Evolutionary conservation across 2,888 invertebrate species (phyloP).

Genomic region (Terebella lapidaria): DNA sequence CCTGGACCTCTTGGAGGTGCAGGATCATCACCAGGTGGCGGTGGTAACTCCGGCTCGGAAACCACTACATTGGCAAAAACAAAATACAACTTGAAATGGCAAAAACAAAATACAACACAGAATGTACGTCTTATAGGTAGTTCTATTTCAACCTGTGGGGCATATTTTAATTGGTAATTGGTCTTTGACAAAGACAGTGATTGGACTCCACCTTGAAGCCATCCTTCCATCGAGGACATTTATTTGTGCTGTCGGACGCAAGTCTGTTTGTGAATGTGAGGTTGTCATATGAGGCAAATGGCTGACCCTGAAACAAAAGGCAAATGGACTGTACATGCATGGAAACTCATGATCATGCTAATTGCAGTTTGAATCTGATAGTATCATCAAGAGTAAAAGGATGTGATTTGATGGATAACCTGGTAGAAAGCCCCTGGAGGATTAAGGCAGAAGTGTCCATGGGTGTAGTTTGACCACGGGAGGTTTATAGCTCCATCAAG

Average conservation of each 20-base stretch:
- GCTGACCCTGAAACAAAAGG: conserved; percentile 33
- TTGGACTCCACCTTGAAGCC: conserved; percentile 39
- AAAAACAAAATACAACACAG: conserved; percentile 2
- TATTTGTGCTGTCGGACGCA: conserved; percentile 39
- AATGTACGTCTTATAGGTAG: too few species aligned
- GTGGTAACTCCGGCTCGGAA: conserved; percentile 40
- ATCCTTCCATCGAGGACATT: conserved; percentile 46
- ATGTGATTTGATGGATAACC: too few species aligned
- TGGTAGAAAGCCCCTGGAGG: conserved; percentile 50
- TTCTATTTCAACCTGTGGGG: too few species aligned
- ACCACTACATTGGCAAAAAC: conserved; percentile 39
- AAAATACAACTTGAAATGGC: neutral
- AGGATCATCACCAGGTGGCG: conserved; percentile 40
- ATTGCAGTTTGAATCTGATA: neutral
- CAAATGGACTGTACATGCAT: neutral
- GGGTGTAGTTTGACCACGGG: conserved; percentile 49
- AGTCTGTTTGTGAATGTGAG: conserved; percentile 41
- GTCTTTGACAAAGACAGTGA: neutral
- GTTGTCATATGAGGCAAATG: conserved; percentile 46
- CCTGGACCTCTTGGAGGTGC: conserved; percentile 47
- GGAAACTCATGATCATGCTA: neutral
- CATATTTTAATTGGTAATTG: neutral
- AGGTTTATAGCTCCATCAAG: conserved; percentile 48
- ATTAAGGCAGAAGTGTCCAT: conserved; percentile 44
- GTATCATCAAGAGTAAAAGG: too few species aligned